Evolutionary conservation across 2,797 vertebrate species (phyloP).

Genomic region (Denticeps clupeoides): DNA sequence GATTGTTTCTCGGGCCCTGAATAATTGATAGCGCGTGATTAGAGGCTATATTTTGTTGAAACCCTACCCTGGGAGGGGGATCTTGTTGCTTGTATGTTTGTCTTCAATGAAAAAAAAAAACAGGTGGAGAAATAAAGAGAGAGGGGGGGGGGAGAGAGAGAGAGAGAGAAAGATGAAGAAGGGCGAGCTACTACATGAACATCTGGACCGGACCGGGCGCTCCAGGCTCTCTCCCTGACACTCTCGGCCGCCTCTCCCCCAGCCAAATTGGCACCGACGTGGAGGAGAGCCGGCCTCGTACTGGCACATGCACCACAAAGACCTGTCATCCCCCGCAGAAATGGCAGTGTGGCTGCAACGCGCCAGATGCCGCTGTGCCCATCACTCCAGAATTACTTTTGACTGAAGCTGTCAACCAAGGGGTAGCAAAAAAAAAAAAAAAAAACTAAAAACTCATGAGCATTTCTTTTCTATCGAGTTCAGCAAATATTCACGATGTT

Average conservation of each 20-base stretch:
- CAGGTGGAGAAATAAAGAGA: background rate
- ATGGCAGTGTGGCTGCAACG: slow-evolving; percentile 11
- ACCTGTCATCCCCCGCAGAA: slow-evolving; percentile 18
- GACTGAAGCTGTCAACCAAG: slow-evolving; percentile 27
- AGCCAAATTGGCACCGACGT: slow-evolving; percentile 20
- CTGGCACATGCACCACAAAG: slow-evolving; percentile 20
- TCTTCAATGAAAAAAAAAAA: slow-evolving; percentile 31
- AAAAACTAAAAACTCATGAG: background rate
- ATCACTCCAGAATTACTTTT: slow-evolving; percentile 20
- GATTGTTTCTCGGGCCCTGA: slow-evolving; percentile 63
- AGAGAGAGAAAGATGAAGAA: slow-evolving; percentile 8
- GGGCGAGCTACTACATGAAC: background rate
- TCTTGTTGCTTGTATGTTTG: slow-evolving; percentile 63
- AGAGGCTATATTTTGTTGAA: slow-evolving; percentile 57
- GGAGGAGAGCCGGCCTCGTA: slow-evolving; percentile 12
- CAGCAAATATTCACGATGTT: slow-evolving; percentile 2
- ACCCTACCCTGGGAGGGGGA: slow-evolving; percentile 60
- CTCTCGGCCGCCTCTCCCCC: slow-evolving; percentile 11
- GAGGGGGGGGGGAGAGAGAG: background rate
- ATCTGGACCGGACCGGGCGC: background rate
- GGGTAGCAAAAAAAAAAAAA: background rate
- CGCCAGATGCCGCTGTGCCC: slow-evolving; percentile 7
- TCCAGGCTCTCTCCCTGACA: slow-evolving; percentile 12
- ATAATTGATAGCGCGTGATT: slow-evolving; percentile 80
- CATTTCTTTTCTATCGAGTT: background rate